A percentile compares a stretch with the other conserved stretches of the same genome.
phyloP scores from a whole-genome alignment of 2,113 vertebrate genomes.

The Gracilinanus agilis region DNA sequence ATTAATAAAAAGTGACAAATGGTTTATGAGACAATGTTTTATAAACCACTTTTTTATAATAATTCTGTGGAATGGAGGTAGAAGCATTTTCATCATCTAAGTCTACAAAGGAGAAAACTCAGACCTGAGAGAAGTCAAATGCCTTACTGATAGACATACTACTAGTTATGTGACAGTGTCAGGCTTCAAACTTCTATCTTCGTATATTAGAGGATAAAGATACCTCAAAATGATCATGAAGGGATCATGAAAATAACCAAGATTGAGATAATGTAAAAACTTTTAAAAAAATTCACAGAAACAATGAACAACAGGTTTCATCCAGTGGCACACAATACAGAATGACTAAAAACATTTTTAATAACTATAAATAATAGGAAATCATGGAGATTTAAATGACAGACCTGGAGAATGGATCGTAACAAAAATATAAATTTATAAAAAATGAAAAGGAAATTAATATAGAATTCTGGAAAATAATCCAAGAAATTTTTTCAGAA shows the following conservation, averaged over 20 bases:
- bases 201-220: background rate
- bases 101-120: background rate
- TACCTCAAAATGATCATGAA: background rate
- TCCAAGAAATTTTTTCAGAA: background rate
- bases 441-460: background rate
- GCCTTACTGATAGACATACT: background rate
- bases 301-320: background rate
- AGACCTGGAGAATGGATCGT: background rate
- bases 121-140: background rate
- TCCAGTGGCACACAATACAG: background rate
- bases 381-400: background rate
- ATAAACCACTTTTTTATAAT: background rate
- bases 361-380: background rate
- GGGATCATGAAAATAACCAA: background rate
- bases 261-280: background rate
- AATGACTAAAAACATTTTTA: background rate
- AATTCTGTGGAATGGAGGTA: background rate
- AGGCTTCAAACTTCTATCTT: background rate
- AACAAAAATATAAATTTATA: background rate
- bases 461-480: background rate
- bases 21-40: background rate
- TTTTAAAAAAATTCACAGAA: background rate
- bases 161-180: background rate
- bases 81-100: background rate
- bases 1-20: background rate